Percentiles rank a stretch among this genome's conserved stretches.
Conservation (phyloP, 2,888 invertebrate species). For the Trilocha varians region DNA sequence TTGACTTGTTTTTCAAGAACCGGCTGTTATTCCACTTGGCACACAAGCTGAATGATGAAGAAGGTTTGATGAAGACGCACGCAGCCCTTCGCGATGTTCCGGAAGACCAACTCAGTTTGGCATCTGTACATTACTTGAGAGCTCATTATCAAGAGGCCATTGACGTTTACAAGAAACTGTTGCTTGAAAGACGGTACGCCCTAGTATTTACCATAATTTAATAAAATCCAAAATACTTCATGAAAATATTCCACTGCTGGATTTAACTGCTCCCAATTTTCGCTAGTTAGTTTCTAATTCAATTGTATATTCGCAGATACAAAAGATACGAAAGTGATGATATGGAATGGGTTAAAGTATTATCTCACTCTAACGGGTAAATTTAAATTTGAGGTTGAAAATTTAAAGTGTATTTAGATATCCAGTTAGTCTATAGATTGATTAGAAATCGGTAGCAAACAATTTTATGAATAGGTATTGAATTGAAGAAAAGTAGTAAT, state of each 20-base stretch:
- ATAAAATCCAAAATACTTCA: too few relatives aligned
- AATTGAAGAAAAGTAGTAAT: too few relatives aligned
- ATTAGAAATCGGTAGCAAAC: too few relatives aligned
- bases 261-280: not conserved
- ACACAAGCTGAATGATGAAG: constrained; percentile 93
- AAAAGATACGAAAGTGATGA: constrained; percentile 51
- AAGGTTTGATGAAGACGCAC: constrained; percentile 86
- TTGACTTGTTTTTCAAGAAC: constrained; percentile 65
- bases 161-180: constrained; percentile 95
- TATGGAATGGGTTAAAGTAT: constrained; percentile 51
- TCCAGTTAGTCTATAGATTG: too few relatives aligned
- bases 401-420: too few relatives aligned
- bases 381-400: not conserved
- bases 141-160: constrained; percentile 99
- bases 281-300: not conserved
- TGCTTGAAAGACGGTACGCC: constrained; percentile 91
- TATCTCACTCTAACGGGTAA: constrained; percentile 37
- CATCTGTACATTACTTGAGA: constrained; percentile 95
- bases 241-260: not conserved
- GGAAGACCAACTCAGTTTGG: constrained; percentile 96
- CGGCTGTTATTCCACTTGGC: constrained; percentile 93
- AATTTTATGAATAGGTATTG: too few relatives aligned
- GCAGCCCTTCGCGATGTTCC: constrained; percentile 88
- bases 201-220: not conserved
- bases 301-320: constrained; percentile 35